Percentiles rank a stretch among this genome's conserved stretches.
phyloP scores from a whole-genome alignment of 2,113 vertebrate genomes.

The Saguinus midas region DNA sequence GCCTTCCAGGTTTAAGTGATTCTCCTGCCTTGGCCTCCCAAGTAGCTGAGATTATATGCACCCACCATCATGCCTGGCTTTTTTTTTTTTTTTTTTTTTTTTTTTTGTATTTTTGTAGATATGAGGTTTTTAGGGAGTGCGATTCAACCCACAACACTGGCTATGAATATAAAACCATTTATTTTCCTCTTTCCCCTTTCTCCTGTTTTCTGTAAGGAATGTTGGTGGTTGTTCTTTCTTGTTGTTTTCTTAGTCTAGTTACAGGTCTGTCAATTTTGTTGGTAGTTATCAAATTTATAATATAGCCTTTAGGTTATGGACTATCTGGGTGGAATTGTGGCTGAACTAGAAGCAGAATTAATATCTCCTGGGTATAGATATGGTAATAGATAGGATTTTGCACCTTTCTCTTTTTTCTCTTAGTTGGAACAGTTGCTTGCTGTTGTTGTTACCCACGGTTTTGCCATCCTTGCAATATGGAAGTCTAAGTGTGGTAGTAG shows the following conservation, averaged over 20 bases:
- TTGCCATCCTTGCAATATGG: background rate
- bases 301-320: background rate
- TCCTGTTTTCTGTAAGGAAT: background rate
- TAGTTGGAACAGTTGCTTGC: background rate
- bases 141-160: background rate
- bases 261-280: background rate
- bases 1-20: background rate
- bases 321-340: background rate
- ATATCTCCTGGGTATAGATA: background rate
- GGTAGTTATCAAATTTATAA: background rate
- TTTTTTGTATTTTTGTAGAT: background rate
- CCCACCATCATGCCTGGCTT: background rate
- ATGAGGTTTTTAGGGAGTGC: background rate
- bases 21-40: background rate
- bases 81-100: background rate
- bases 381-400: background rate
- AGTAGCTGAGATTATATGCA: background rate
- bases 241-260: background rate
- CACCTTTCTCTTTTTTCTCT: background rate
- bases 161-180: background rate
- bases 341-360: background rate
- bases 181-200: background rate
- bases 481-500: background rate
- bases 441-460: background rate
- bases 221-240: background rate